phyloP scores from a whole-genome alignment of 2,888 invertebrate species.

The Gryllus longicercus region DNA sequence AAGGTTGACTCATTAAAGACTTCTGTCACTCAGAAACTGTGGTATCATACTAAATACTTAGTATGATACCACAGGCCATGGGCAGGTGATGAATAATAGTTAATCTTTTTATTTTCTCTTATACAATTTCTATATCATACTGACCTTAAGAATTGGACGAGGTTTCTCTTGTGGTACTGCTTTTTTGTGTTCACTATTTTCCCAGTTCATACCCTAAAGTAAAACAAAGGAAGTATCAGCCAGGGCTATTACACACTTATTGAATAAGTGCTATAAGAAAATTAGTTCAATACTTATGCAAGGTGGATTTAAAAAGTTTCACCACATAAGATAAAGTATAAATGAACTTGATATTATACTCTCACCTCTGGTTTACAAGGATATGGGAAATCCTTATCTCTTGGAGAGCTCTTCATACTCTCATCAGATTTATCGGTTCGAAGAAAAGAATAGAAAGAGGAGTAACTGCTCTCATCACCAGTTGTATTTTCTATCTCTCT shows the following conservation, averaged over 20 bases:
- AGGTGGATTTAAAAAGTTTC: background rate
- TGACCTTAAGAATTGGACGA: conserved; percentile 32
- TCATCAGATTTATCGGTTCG: conserved; percentile 43
- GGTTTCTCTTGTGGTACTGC: conserved; percentile 20
- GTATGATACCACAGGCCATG: too few species aligned
- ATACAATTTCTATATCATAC: background rate
- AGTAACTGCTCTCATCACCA: conserved; percentile 44
- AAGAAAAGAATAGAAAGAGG: conserved; percentile 46
- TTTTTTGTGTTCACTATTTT: conserved; percentile 24
- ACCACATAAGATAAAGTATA: background rate
- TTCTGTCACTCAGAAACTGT: too few species aligned
- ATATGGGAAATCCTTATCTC: conserved; percentile 3
- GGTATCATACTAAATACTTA: too few species aligned
- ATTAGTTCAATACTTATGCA: too few species aligned
- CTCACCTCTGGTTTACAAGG: conserved; percentile 8
- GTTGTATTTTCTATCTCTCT: conserved; percentile 23
- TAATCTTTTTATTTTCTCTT: too few species aligned
- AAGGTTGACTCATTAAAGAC: too few species aligned
- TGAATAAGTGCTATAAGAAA: too few species aligned
- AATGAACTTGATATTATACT: background rate
- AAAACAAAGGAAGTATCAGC: too few species aligned
- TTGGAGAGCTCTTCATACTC: conserved; percentile 40
- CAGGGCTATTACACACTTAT: too few species aligned
- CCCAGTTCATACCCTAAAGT: conserved; percentile 33
- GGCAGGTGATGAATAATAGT: too few species aligned